Evolutionary conservation across 2,113 vertebrate species (phyloP).

Genomic region (Spea bombifrons): DNA sequence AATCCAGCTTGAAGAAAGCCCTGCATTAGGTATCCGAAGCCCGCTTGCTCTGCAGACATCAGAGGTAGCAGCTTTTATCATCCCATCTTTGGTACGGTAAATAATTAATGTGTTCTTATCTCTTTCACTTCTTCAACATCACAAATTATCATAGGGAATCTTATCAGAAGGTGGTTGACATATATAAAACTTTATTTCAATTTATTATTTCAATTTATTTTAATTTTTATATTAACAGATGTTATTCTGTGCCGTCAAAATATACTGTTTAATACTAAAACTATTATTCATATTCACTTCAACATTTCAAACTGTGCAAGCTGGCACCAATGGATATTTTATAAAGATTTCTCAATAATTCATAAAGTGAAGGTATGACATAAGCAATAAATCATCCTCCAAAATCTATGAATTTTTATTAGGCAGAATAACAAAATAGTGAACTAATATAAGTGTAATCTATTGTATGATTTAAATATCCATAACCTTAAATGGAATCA

Average conservation of each 20-base stretch:
- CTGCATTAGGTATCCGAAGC: too few species aligned
- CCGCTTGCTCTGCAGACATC: too few species aligned
- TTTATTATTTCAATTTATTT: neutral
- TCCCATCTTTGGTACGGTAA: too few species aligned
- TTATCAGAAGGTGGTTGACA: neutral
- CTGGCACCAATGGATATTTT: conserved; percentile 57
- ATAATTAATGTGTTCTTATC: too few species aligned
- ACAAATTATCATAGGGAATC: too few species aligned
- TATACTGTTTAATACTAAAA: conserved; percentile 70
- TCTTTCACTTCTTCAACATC: too few species aligned
- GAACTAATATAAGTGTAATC: too few species aligned
- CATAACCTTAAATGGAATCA: too few species aligned
- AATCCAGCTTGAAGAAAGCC: too few species aligned
- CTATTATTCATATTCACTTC: conserved; percentile 68
- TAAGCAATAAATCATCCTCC: conserved; percentile 54
- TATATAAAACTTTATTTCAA: too few species aligned
- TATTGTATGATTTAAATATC: too few species aligned
- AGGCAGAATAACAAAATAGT: conserved; percentile 8
- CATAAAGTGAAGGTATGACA: conserved; percentile 52
- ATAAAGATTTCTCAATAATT: conserved; percentile 55
- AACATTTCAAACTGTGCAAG: conserved; percentile 59
- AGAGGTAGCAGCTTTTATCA: too few species aligned
- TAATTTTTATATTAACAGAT: conserved; percentile 58
- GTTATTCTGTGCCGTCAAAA: conserved; percentile 61
- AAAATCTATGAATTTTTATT: conserved; percentile 26